phyloP scores from a whole-genome alignment of 2,888 invertebrate genomes.

The Tridacna crocea region DNA sequence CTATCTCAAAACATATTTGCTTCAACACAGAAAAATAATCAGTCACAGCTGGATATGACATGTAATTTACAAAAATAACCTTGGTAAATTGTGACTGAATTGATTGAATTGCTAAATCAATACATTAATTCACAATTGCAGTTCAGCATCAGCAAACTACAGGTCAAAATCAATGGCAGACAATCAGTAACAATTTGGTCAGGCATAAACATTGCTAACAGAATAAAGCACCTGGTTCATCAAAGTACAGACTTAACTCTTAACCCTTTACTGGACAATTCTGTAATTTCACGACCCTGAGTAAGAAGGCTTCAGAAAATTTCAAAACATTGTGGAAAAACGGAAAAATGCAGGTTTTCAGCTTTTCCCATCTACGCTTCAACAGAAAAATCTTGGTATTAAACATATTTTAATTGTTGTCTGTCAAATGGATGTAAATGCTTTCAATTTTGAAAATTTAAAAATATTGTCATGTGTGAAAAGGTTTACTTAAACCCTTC shows the following conservation, averaged over 20 bases:
- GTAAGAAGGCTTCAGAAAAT: not conserved
- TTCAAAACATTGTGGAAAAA: not conserved
- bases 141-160: not conserved
- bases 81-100: not conserved
- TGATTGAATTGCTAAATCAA: slow-evolving; percentile 13
- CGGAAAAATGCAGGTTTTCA: not conserved
- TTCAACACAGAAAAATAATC: slow-evolving; percentile 5
- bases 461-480: too few relatives aligned
- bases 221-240: not conserved
- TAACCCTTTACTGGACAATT: not conserved
- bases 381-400: too few relatives aligned
- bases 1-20: slow-evolving; percentile 11
- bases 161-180: slow-evolving; percentile 5
- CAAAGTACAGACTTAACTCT: not conserved
- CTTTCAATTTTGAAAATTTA: too few relatives aligned
- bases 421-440: too few relatives aligned
- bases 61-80: slow-evolving; percentile 1
- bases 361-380: not conserved
- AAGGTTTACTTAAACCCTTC: too few relatives aligned
- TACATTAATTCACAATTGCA: slow-evolving; percentile 4
- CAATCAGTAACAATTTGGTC: not conserved
- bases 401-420: too few relatives aligned
- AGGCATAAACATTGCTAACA: not conserved
- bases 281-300: not conserved
- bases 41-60: slow-evolving; percentile 7